These are phyloP conservation scores for Cephus rjabovi DNA, from an alignment of 2,888 invertebrate species.

Conservation along the genomic window DNA sequence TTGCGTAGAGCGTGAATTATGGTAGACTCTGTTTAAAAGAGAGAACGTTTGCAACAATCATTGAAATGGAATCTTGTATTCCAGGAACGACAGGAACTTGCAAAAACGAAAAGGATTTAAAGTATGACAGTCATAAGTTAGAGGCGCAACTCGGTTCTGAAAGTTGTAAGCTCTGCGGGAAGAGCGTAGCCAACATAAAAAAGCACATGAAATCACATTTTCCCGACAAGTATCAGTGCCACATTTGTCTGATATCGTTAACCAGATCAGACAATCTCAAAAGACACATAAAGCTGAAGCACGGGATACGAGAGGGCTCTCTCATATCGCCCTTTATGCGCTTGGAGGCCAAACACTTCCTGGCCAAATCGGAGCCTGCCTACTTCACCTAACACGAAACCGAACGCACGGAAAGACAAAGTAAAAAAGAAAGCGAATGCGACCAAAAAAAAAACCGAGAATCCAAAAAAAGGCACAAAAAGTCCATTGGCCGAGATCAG, in stretches of 20 bases:
- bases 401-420: background rate
- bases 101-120: constrained; percentile 62
- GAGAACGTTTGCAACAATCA: constrained; percentile 31
- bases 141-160: constrained; percentile 59
- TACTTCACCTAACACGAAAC: constrained; percentile 51
- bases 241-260: constrained; percentile 67
- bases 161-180: constrained; percentile 65
- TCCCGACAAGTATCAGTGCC: constrained; percentile 66
- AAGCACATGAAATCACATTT: constrained; percentile 67
- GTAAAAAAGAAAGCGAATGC: constrained; percentile 13
- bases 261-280: constrained; percentile 69
- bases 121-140: constrained; percentile 59
- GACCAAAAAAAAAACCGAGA: background rate
- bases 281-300: constrained; percentile 68
- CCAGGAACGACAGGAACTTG: constrained; percentile 62
- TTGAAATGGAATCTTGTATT: constrained; percentile 59
- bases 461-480: background rate
- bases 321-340: constrained; percentile 57
- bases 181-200: constrained; percentile 65
- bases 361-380: constrained; percentile 58
- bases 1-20: constrained; percentile 53
- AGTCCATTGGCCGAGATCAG: background rate
- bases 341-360: constrained; percentile 54
- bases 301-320: constrained; percentile 61
- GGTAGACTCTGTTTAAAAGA: constrained; percentile 39